A percentile compares a stretch with the other conserved stretches of the same genome.
Evolutionary conservation across 2,888 invertebrate genomes (phyloP).

Genomic region (Xanthia togata): DNA sequence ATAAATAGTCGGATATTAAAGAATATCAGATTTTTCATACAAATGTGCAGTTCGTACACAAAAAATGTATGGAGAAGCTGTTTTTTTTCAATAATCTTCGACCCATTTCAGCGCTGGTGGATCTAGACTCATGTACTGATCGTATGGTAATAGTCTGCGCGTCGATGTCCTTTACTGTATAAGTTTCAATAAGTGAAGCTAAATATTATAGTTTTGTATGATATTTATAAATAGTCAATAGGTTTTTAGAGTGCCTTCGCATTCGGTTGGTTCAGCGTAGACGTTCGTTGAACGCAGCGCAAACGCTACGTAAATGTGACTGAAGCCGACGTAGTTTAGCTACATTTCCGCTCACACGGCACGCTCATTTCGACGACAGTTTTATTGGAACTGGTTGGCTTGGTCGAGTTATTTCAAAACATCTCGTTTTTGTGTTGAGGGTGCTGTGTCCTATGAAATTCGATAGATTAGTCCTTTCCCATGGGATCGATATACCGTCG

Average conservation of each 20-base stretch:
- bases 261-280: neutral
- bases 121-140: neutral
- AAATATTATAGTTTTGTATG: neutral
- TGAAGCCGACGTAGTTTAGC: constrained; percentile 1
- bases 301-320: neutral
- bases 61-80: no score
- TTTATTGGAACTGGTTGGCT: neutral
- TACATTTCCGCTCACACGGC: neutral
- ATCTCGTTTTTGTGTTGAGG: constrained; percentile 1
- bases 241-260: neutral
- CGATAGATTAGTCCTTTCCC: constrained; percentile 26
- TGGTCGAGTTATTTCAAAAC: neutral
- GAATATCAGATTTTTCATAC: neutral
- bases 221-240: neutral
- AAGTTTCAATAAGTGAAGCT: neutral
- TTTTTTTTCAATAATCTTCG: neutral
- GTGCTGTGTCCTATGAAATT: neutral
- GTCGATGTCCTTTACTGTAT: neutral
- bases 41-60: neutral
- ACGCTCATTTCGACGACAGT: neutral
- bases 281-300: neutral
- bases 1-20: neutral
- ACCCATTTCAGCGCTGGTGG: neutral
- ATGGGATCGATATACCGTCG: constrained; percentile 36
- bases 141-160: neutral